Conservation (phyloP, 2,113 vertebrate species). For the Percina caprodes region DNA sequence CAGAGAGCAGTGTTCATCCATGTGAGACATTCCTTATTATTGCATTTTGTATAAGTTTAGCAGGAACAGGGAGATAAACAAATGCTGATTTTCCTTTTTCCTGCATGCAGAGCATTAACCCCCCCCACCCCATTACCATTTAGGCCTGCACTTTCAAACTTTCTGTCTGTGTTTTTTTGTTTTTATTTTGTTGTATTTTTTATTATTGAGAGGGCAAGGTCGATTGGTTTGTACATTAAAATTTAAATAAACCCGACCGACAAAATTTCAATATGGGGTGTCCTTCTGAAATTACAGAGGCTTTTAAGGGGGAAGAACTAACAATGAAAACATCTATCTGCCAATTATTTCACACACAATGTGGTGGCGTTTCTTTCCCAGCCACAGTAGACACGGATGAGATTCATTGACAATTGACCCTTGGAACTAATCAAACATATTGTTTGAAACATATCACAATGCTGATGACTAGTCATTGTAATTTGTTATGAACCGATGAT, state of each 20-base stretch:
- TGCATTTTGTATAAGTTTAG: constrained; percentile 35
- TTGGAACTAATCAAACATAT: constrained; percentile 19
- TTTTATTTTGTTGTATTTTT: neutral
- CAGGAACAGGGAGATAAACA: constrained; percentile 50
- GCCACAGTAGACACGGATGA: constrained; percentile 13
- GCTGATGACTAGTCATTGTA: constrained; percentile 13
- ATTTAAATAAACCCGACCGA: constrained; percentile 1
- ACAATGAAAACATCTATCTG: constrained; percentile 25
- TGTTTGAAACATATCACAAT: constrained; percentile 28
- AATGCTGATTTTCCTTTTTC: constrained; percentile 38
- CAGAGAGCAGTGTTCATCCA: constrained; percentile 44
- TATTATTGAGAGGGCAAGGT: neutral
- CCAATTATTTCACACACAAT: constrained; percentile 10
- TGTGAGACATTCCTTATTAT: constrained; percentile 48
- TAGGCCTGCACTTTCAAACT: neutral
- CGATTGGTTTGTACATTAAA: neutral
- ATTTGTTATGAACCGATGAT: constrained; percentile 42
- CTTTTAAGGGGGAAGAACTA: constrained; percentile 6
- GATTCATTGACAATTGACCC: neutral
- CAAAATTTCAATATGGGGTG: constrained; percentile 6
- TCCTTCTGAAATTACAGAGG: constrained; percentile 43
- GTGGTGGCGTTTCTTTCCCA: neutral
- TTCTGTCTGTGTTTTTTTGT: neutral
- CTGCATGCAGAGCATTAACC: constrained; percentile 5
- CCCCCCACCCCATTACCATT: neutral